Evolutionary conservation across 2,888 invertebrate species (phyloP), one percentile per base, ranked within the genome.

Genomic region (Hyles lineata): DNA sequence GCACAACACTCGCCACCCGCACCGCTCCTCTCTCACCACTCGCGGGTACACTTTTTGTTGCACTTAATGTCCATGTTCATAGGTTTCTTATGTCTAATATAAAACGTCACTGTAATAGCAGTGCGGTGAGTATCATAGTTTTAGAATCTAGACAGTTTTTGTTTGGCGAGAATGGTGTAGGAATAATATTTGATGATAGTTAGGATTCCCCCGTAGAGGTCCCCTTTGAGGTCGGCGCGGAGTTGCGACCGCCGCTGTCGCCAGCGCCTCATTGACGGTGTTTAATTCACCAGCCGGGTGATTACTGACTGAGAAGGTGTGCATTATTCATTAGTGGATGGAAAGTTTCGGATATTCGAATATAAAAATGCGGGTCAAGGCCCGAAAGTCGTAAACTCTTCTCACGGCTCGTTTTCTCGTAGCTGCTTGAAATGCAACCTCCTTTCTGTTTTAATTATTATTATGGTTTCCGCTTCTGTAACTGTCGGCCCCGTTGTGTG

Each of bases 321-420:
- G 82, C 82, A 87, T 88, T 87, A 89, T 89, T 87, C 85, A 88
- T 86, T 73, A 85, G 83, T 76, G 77, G 85, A 76, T 89, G 88
- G 89, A 90, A 89, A 90, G 88, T 90, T 89, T 89, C 74, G 82
- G 75, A 82, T 87, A 84, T 85, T 79, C 80, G 88, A 87, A 88
- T 89, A 87, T 85, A 82, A 87, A 89, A 81, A 90, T 87, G 87
- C 87, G 80, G 87, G 89, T 87, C 89, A 89, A 86, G 90, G 87
- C 86, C 29, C 75, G 79, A 71, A 77, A 76, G 77, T 74, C 72
- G 75, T 76, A 75, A 74, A 74, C 70, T 72, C 77, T 74, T 79
- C 74, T 70, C 75, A 74, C 77, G 75, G 77, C 75, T 76, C 75
- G 77, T 77, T 85, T 81, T 78, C 76, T 77, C 81, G 60, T 78